A percentile compares a stretch with the other conserved stretches of the same genome.
Evolutionary conservation across 2,888 invertebrate genomes (phyloP).

Genomic region (Didymodactylos carnosus): DNA sequence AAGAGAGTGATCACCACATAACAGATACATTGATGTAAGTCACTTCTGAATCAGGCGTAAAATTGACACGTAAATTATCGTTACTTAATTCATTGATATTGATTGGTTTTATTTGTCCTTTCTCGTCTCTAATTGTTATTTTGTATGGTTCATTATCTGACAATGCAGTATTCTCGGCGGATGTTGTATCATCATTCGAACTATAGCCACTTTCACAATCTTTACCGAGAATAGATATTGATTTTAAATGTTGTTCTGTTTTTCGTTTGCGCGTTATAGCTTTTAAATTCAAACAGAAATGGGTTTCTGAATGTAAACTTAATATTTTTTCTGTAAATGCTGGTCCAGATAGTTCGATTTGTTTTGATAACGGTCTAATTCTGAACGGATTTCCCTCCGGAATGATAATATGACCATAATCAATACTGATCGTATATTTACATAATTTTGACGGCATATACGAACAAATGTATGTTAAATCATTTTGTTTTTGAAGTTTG

Average conservation of each 20-base stretch:
- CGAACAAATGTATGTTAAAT: background rate
- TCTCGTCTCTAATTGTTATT: background rate
- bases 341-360: background rate
- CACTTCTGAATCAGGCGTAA: background rate
- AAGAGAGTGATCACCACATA: background rate
- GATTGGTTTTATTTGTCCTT: background rate
- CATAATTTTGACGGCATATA: background rate
- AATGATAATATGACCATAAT: background rate
- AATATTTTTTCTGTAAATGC: background rate
- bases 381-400: background rate
- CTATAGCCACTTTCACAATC: background rate
- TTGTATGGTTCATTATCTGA: background rate
- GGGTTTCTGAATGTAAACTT: background rate
- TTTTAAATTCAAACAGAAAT: background rate
- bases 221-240: too few relatives aligned
- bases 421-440: background rate
- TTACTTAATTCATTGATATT: background rate
- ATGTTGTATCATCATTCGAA: background rate
- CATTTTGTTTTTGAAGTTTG: too few relatives aligned
- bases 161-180: background rate
- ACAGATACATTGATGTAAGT: background rate
- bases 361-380: background rate
- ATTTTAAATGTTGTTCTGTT: background rate
- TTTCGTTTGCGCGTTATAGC: background rate
- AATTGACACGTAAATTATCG: background rate